Percentiles rank a stretch among this genome's conserved stretches.
Evolutionary conservation across 2,888 invertebrate species (phyloP).

Genomic region (Heteromurus nitidus): DNA sequence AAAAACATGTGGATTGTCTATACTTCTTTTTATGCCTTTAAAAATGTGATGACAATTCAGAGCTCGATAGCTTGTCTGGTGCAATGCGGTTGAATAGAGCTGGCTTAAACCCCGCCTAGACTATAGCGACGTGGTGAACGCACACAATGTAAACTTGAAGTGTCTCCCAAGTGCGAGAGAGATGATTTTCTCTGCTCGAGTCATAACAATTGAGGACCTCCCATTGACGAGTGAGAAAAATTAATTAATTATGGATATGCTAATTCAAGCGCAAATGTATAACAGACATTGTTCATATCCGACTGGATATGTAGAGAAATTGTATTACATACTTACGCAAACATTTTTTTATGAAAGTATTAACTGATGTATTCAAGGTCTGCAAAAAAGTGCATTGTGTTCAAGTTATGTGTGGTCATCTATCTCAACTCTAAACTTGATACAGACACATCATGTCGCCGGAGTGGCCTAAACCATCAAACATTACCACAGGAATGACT

Average conservation of each 20-base stretch:
- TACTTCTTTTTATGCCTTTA: too few species aligned
- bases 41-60: slow-evolving; percentile 27
- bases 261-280: slow-evolving; percentile 1
- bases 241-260: slow-evolving; percentile 58
- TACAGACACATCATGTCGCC: slow-evolving; percentile 10
- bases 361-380: slow-evolving; percentile 27
- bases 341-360: neutral
- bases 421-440: too few species aligned
- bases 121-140: slow-evolving; percentile 5
- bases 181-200: slow-evolving; percentile 35
- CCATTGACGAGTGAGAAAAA: slow-evolving; percentile 50
- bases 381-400: too few species aligned
- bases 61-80: neutral
- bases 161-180: slow-evolving; percentile 42
- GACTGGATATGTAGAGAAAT: too few species aligned
- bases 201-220: slow-evolving; percentile 61
- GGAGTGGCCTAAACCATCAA: too few species aligned
- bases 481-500: too few species aligned
- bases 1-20: too few species aligned
- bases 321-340: too few species aligned
- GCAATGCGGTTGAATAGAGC: too few species aligned
- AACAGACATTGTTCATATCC: too few species aligned
- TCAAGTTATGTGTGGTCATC: slow-evolving; percentile 40
- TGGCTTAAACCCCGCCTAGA: slow-evolving; percentile 21
- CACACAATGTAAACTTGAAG: slow-evolving; percentile 46